Conservation (phyloP, 2,113 vertebrate genomes). For the Hyperopisus bebe region DNA sequence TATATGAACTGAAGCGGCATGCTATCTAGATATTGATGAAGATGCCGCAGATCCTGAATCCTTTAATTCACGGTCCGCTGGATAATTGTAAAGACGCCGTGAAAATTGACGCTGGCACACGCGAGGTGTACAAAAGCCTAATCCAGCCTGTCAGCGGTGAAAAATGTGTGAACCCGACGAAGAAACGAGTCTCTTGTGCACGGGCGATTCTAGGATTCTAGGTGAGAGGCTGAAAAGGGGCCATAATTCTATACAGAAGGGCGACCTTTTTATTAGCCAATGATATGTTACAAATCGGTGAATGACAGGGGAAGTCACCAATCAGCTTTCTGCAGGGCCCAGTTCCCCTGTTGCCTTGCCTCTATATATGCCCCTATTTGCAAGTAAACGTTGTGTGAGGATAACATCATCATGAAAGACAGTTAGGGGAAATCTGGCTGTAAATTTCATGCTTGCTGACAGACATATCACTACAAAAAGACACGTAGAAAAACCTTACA, state of each 20-base stretch:
- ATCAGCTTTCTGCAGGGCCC: neutral
- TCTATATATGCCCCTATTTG: neutral
- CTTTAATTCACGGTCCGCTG: neutral
- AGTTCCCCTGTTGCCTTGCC: neutral
- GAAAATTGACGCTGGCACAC: neutral
- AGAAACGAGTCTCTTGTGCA: neutral
- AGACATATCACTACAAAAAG: neutral
- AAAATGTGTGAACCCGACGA: neutral
- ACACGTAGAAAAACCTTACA: neutral
- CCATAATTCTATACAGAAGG: neutral
- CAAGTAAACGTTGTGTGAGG: neutral
- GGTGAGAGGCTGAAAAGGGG: neutral
- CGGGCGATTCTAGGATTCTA: neutral
- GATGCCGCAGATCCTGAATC: neutral
- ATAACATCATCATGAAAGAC: neutral
- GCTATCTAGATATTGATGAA: neutral
- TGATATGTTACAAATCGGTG: neutral
- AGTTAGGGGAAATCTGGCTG: neutral
- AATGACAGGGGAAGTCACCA: neutral
- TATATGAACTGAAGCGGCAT: neutral
- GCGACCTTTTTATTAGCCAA: neutral
- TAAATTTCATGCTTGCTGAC: neutral
- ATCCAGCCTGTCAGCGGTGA: neutral
- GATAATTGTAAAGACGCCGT: neutral
- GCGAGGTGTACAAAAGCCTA: neutral